Evolutionary conservation across 1,140 invertebrate genomes (phyloP).

Genomic region (Heterodera schachtii): DNA sequence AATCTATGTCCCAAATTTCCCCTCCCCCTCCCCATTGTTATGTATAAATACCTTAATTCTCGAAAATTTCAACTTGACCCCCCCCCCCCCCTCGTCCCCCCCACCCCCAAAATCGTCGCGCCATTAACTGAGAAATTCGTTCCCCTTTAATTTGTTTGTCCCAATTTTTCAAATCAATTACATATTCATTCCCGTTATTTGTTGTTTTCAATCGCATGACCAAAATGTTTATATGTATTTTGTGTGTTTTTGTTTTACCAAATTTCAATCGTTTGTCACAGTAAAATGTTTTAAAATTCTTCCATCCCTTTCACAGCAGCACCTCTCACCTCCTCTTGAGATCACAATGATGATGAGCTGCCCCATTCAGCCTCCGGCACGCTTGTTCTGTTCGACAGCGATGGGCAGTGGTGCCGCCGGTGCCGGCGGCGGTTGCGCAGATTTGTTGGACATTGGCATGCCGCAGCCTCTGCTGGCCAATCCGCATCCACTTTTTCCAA

Average conservation of each 20-base stretch:
- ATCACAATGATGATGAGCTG: constrained; percentile 17
- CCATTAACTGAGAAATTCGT: too few relatives aligned
- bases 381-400: constrained; percentile 10
- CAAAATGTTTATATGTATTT: too few relatives aligned
- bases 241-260: too few relatives aligned
- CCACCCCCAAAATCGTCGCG: background rate
- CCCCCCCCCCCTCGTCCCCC: background rate
- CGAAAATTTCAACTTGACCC: background rate
- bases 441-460: background rate
- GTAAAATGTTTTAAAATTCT: background rate
- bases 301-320: background rate
- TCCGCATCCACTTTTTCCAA: background rate
- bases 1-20: background rate
- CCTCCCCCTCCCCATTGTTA: background rate
- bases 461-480: background rate
- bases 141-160: background rate
- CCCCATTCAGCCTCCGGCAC: background rate
- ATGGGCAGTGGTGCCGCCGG: background rate
- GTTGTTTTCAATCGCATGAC: too few relatives aligned
- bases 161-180: background rate
- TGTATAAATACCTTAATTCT: too few relatives aligned
- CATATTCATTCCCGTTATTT: constrained; percentile 17
- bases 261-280: too few relatives aligned
- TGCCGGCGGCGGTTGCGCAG: background rate
- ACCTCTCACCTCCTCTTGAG: background rate